A percentile compares a stretch with the other conserved stretches of the same genome.
Evolutionary conservation across 2,797 vertebrate genomes (phyloP).

Genomic region (Ctenosaura bakeri): DNA sequence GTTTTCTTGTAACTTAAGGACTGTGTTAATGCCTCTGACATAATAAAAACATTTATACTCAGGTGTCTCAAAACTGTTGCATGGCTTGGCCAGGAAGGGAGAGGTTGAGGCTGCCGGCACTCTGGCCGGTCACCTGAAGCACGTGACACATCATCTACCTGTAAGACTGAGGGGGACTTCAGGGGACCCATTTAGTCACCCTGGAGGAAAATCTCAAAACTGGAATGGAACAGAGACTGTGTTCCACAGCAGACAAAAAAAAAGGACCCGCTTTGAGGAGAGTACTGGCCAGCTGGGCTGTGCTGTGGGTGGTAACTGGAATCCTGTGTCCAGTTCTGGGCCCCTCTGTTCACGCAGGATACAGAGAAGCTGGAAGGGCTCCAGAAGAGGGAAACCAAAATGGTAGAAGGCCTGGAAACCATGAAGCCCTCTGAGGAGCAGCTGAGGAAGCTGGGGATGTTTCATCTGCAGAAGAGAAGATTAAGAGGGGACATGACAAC

Average conservation of each 20-base stretch:
- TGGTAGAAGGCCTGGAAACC: too few species aligned
- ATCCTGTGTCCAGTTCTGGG: too few species aligned
- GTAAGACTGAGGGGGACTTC: neutral
- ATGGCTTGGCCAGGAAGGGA: neutral
- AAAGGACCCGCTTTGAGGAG: neutral
- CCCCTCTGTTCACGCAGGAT: too few species aligned
- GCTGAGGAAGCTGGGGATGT: too few species aligned
- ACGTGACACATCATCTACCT: too few species aligned
- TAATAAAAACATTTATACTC: constrained; percentile 56
- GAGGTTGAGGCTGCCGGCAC: neutral
- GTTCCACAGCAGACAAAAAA: too few species aligned
- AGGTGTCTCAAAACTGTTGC: neutral
- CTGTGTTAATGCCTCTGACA: constrained; percentile 7
- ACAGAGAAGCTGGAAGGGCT: too few species aligned
- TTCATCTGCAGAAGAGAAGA: too few species aligned
- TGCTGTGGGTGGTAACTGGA: neutral
- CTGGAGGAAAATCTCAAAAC: neutral
- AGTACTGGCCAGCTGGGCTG: neutral
- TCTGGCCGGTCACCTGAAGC: neutral
- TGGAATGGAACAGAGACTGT: neutral
- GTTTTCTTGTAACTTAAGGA: constrained; percentile 43
- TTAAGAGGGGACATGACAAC: too few species aligned
- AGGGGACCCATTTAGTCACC: too few species aligned
- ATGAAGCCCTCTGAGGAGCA: too few species aligned
- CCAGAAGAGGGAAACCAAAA: too few species aligned